These are phyloP conservation scores for Enteromius anoplus DNA, from an alignment of 2,797 vertebrate genomes.

Conservation along the genomic window DNA sequence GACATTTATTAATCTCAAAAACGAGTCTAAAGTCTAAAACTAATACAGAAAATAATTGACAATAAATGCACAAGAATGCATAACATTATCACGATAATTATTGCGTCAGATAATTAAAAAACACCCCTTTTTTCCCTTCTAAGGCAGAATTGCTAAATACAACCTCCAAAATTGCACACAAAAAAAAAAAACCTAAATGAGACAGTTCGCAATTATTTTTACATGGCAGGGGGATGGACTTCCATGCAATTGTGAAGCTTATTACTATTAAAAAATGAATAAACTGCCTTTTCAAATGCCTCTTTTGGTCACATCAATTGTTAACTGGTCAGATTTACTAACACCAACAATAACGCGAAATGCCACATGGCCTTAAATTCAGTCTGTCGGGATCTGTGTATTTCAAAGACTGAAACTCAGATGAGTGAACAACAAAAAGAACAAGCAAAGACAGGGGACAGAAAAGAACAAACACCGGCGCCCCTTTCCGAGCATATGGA, in stretches of 20 bases:
- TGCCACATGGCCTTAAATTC: conserved; percentile 22
- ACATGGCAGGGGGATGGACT: background rate
- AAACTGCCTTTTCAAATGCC: background rate
- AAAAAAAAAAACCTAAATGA: background rate
- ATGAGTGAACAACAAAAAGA: conserved; percentile 51
- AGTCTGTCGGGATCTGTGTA: conserved; percentile 51
- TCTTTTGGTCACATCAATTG: background rate
- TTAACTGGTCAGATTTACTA: background rate
- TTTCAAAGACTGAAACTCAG: conserved; percentile 56
- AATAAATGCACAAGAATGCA: background rate
- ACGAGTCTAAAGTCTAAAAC: background rate
- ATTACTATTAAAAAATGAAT: background rate
- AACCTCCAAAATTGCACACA: background rate
- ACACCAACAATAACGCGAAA: background rate
- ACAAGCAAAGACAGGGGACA: conserved; percentile 29
- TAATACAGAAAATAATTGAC: background rate
- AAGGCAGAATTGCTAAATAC: background rate
- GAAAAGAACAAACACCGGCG: conserved; percentile 36
- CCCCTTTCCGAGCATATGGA: conserved; percentile 26
- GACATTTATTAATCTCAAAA: background rate
- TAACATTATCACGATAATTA: background rate
- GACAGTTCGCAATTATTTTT: background rate
- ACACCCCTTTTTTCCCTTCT: background rate
- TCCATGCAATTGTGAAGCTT: background rate
- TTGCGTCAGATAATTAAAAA: too few relatives aligned